phyloP scores from a whole-genome alignment of 64 coral and sea anemone species.

The Montipora foliosa region DNA sequence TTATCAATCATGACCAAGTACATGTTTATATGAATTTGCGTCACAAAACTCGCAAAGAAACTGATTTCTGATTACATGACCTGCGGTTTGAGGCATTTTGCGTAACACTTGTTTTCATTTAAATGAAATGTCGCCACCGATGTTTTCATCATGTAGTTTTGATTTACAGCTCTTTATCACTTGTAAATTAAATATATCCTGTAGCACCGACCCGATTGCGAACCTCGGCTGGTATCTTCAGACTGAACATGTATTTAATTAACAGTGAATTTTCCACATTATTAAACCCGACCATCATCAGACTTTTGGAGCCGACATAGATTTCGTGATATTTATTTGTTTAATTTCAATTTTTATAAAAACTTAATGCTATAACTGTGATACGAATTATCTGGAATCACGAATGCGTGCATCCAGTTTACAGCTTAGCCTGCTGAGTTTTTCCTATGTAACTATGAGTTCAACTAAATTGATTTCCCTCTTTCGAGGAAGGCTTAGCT shows the following conservation, averaged over 20 bases:
- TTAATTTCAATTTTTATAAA: neutral
- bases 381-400: neutral
- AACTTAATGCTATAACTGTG: neutral
- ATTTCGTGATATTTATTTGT: constrained; percentile 4
- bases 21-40: too few relatives aligned
- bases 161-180: constrained; percentile 23
- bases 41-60: too few relatives aligned
- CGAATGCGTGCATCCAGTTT: neutral
- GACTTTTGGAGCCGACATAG: constrained; percentile 16
- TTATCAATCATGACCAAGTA: too few relatives aligned
- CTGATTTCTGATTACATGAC: too few relatives aligned
- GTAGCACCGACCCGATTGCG: constrained; percentile 2
- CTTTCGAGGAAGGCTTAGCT: neutral
- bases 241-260: constrained; percentile 8
- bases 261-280: neutral
- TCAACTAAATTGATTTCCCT: too few relatives aligned
- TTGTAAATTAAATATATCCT: constrained; percentile 26
- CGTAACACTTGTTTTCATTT: neutral
- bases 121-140: neutral
- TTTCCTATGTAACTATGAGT: too few relatives aligned
- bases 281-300: neutral
- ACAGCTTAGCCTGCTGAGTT: too few relatives aligned
- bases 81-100: neutral
- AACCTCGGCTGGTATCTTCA: neutral
- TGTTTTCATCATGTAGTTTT: constrained; percentile 1